Conservation (phyloP, 2,797 vertebrate genomes). For the Cheirogaleus major region DNA sequence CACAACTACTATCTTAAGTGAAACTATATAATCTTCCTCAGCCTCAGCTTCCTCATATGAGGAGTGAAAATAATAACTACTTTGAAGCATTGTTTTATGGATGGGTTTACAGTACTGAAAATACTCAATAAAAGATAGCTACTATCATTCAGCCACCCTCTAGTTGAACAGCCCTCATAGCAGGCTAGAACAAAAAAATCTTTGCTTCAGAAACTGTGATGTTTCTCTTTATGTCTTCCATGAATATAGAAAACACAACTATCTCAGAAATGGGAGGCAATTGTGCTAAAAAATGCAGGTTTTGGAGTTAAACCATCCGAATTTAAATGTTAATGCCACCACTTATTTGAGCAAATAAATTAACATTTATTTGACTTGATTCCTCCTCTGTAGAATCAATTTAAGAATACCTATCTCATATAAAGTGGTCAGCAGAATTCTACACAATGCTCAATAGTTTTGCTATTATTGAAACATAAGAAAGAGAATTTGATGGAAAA, state of each 20-base stretch:
- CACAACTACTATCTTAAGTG: background rate
- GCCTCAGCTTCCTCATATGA: background rate
- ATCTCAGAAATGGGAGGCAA: background rate
- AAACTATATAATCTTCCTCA: background rate
- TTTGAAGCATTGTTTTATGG: background rate
- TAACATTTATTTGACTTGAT: background rate
- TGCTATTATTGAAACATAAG: background rate
- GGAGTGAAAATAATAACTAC: background rate
- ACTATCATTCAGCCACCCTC: background rate
- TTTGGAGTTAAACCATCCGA: background rate
- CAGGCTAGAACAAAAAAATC: background rate
- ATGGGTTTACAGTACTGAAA: background rate
- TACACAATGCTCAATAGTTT: background rate
- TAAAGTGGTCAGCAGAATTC: background rate
- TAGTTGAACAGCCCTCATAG: background rate
- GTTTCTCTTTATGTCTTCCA: background rate
- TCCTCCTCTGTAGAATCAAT: background rate
- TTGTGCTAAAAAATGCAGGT: background rate
- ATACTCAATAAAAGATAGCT: background rate
- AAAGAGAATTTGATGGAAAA: background rate
- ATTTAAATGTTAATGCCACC: background rate
- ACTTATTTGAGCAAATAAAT: constrained; percentile 5
- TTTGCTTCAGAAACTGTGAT: background rate
- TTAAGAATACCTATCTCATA: background rate
- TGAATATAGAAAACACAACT: background rate